phyloP scores from a whole-genome alignment of 2,113 vertebrate genomes.

The Merops nubicus region DNA sequence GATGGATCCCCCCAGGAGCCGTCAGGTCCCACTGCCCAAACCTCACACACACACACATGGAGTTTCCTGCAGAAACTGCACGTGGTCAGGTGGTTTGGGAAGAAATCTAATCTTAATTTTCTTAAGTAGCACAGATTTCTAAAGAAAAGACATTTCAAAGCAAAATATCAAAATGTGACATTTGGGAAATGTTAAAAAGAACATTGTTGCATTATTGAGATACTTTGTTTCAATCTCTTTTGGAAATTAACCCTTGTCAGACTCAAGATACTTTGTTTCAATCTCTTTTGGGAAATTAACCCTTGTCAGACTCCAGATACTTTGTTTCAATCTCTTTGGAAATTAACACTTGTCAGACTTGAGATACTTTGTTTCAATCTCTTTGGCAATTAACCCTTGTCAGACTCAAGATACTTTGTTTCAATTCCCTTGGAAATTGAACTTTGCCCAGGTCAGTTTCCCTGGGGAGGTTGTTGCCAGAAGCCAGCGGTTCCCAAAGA shows the following conservation, averaged over 20 bases:
- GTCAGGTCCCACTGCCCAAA: fast-evolving
- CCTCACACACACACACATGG: fast-evolving
- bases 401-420: background rate
- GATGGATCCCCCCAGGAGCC: background rate
- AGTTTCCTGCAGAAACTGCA: too few relatives aligned
- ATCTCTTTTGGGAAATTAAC: background rate
- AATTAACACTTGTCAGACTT: background rate
- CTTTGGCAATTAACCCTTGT: too few relatives aligned
- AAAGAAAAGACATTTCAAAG: constrained; percentile 25
- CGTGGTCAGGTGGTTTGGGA: background rate
- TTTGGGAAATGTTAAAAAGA: constrained; percentile 58
- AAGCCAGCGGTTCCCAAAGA: background rate
- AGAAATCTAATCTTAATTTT: constrained; percentile 5
- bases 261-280: background rate
- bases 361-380: too few relatives aligned
- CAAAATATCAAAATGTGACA: constrained; percentile 52
- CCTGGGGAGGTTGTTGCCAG: background rate
- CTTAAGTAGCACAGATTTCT: constrained; percentile 16
- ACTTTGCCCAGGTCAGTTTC: background rate
- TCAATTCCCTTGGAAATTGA: too few relatives aligned
- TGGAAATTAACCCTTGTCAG: background rate
- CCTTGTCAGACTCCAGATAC: background rate
- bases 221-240: constrained; percentile 25
- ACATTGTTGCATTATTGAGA: background rate
- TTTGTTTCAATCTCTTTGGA: background rate